phyloP scores from a whole-genome alignment of 2,888 invertebrate genomes.

The Tromatobia lineatoria region DNA sequence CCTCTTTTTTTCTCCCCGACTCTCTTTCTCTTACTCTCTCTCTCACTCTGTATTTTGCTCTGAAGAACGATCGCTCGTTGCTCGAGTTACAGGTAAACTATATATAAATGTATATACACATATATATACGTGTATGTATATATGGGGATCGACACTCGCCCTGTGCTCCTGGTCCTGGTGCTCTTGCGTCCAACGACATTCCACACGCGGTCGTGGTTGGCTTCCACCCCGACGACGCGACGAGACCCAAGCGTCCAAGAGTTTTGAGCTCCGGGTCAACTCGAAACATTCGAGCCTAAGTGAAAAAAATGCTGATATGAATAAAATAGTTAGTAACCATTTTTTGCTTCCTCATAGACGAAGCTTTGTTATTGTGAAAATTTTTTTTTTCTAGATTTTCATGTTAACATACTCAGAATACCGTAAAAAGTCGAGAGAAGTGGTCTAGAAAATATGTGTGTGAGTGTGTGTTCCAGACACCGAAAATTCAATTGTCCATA shows the following conservation, averaged over 20 bases:
- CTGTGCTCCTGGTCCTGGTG: constrained; percentile 49
- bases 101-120: too few relatives aligned
- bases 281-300: constrained; percentile 72
- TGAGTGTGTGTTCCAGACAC: too few relatives aligned
- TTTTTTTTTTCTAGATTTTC: too few relatives aligned
- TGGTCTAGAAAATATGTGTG: too few relatives aligned
- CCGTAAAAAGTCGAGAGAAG: too few relatives aligned
- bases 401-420: too few relatives aligned
- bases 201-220: constrained; percentile 56
- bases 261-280: constrained; percentile 69
- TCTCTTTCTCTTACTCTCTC: constrained; percentile 11
- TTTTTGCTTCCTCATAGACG: too few relatives aligned
- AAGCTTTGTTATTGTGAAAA: too few relatives aligned
- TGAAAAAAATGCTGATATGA: constrained; percentile 73
- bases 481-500: too few relatives aligned
- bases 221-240: constrained; percentile 6
- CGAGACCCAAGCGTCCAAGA: constrained; percentile 41
- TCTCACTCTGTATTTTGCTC: constrained; percentile 21
- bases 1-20: constrained; percentile 10
- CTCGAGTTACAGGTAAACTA: constrained; percentile 29
- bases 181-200: constrained; percentile 65
- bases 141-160: constrained; percentile 25
- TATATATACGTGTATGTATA: too few relatives aligned
- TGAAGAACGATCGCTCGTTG: constrained; percentile 12
- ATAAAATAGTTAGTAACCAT: too few relatives aligned